Conservation (phyloP, 2,113 vertebrate species). For the Chascanopsetta lugubris region DNA sequence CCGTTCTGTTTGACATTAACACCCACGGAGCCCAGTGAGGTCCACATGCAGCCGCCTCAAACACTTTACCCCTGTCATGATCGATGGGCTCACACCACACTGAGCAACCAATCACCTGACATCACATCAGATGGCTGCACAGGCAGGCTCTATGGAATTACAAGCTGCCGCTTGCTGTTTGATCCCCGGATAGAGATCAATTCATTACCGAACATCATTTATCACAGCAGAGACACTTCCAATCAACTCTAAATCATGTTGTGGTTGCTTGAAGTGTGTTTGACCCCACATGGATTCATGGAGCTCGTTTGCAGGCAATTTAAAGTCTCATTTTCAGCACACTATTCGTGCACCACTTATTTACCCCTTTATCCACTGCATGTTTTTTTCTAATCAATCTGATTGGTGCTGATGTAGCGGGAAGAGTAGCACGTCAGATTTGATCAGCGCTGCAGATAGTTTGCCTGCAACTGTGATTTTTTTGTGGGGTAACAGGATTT, state of each 20-base stretch:
- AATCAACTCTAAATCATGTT: conserved; percentile 62
- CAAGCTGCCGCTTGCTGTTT: conserved; percentile 5
- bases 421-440: conserved; percentile 7
- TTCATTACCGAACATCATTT: conserved; percentile 49
- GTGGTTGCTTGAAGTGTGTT: conserved; percentile 41
- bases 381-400: conserved; percentile 53
- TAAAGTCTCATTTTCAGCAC: conserved; percentile 63
- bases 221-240: conserved; percentile 58
- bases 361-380: conserved; percentile 41
- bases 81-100: conserved; percentile 38
- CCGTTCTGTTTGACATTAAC: conserved; percentile 35
- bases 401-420: conserved; percentile 24
- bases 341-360: conserved; percentile 44
- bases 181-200: conserved; percentile 39
- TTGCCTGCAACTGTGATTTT: conserved; percentile 3
- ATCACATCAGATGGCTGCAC: conserved; percentile 47
- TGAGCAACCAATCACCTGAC: conserved; percentile 42
- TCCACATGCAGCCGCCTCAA: conserved; percentile 32
- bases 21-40: conserved; percentile 34
- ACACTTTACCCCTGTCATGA: conserved; percentile 55
- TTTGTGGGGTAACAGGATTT: too few relatives aligned
- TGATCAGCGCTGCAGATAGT: conserved; percentile 45
- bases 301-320: conserved; percentile 46
- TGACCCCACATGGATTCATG: conserved; percentile 40
- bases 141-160: conserved; percentile 22